Evolutionary conservation across 2,797 vertebrate species (phyloP).

Genomic region (Nannoperca obscura): DNA sequence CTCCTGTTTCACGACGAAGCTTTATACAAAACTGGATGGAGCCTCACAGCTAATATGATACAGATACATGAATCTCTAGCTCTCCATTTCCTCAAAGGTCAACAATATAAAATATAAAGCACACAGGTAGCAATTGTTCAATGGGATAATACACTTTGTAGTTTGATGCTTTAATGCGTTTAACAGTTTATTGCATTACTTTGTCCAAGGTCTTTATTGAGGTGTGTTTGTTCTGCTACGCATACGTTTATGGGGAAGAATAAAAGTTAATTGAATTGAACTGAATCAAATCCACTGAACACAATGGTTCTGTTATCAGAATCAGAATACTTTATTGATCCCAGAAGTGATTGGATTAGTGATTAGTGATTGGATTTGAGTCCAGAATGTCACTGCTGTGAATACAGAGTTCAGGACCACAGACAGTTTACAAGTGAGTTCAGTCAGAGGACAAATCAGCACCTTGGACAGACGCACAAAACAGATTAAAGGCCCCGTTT

Average conservation of each 20-base stretch:
- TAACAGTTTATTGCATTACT: not conserved
- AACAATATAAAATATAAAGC: not conserved
- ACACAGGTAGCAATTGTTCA: not conserved
- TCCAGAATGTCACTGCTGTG: not conserved
- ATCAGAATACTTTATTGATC: too few species aligned
- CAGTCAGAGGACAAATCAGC: slow-evolving; percentile 30
- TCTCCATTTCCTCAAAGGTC: not conserved
- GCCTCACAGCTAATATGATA: not conserved
- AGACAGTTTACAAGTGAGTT: slow-evolving; percentile 39
- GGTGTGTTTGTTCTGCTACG: not conserved
- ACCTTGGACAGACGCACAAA: slow-evolving; percentile 55
- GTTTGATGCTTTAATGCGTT: not conserved
- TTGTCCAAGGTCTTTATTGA: not conserved
- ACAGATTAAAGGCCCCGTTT: not conserved
- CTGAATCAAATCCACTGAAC: not conserved
- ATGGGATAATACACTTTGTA: not conserved
- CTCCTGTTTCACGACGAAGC: not conserved
- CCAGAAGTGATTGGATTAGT: too few species aligned
- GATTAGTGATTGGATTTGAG: not conserved
- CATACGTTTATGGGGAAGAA: not conserved
- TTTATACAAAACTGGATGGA: not conserved
- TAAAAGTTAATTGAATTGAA: not conserved
- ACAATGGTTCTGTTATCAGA: not conserved
- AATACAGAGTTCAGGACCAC: slow-evolving; percentile 36
- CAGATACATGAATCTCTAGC: not conserved